These are phyloP conservation scores for Peromyscus attwateri DNA, from an alignment of 2,797 vertebrate species.

Conservation along the genomic window DNA sequence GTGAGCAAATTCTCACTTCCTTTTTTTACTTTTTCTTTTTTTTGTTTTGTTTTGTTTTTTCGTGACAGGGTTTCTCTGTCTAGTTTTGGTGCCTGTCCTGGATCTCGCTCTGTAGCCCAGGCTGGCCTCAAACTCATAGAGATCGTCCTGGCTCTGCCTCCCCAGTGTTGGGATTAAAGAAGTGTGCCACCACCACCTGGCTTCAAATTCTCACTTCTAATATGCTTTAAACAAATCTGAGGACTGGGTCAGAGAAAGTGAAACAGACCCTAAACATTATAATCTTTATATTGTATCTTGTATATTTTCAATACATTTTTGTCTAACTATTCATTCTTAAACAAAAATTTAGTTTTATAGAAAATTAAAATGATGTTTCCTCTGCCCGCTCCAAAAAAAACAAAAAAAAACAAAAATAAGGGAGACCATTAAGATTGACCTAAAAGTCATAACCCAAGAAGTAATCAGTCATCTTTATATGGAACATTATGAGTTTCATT, in stretches of 20 bases:
- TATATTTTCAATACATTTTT: not conserved
- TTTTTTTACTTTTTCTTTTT: too few species aligned
- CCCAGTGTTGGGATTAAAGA: too few species aligned
- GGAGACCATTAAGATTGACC: not conserved
- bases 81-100: too few species aligned
- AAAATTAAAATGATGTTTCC: not conserved
- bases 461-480: not conserved
- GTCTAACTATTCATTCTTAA: not conserved
- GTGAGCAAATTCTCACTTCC: not conserved
- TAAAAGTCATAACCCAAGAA: not conserved
- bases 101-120: too few species aligned
- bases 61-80: too few species aligned
- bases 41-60: too few species aligned
- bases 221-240: not conserved
- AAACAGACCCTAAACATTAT: not conserved
- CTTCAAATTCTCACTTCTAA: not conserved
- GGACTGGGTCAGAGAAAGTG: not conserved
- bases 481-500: conserved; percentile 9
- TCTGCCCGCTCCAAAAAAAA: not conserved
- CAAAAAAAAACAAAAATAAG: not conserved
- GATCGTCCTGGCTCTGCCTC: too few species aligned
- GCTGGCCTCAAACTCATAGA: too few species aligned
- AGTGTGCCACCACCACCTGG: too few species aligned
- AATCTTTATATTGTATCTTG: not conserved
- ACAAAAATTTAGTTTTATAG: not conserved